These are phyloP conservation scores for Ommatoiulus sabulosus DNA, from an alignment of 2,888 invertebrate genomes.

Conservation along the genomic window DNA sequence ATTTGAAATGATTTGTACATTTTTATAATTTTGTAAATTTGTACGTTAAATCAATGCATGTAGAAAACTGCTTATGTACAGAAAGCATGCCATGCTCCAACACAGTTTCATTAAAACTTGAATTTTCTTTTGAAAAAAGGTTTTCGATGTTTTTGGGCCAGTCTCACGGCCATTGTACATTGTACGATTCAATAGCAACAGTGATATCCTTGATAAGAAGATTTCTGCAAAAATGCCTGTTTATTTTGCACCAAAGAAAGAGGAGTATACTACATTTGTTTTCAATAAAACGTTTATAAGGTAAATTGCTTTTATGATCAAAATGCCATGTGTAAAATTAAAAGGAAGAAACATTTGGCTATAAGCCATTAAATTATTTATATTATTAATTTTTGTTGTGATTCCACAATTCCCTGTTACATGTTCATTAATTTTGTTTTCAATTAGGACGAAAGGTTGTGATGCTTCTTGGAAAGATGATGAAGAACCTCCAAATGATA, in stretches of 20 bases:
- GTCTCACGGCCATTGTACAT: conserved; percentile 88
- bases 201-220: conserved; percentile 79
- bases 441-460: conserved; percentile 80
- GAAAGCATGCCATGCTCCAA: neutral
- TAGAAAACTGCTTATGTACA: too few species aligned
- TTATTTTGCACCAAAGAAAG: conserved; percentile 83
- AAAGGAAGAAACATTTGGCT: too few species aligned
- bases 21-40: neutral
- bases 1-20: neutral
- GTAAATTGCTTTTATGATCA: conserved; percentile 67
- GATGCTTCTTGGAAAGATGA: conserved; percentile 92
- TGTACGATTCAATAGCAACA: conserved; percentile 85
- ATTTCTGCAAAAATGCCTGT: conserved; percentile 79
- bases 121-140: conserved; percentile 63
- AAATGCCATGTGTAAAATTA: neutral
- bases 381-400: conserved; percentile 57
- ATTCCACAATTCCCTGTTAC: conserved; percentile 59
- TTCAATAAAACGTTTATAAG: conserved; percentile 79
- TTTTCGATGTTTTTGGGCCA: conserved; percentile 93
- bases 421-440: conserved; percentile 53
- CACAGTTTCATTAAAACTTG: neutral
- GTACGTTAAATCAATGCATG: too few species aligned
- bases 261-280: conserved; percentile 77
- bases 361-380: too few species aligned
- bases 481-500: conserved; percentile 80